A percentile compares a stretch with the other conserved stretches of the same genome.
phyloP scores from a whole-genome alignment of 2,797 vertebrate genomes.

The Iguana delicatissima region DNA sequence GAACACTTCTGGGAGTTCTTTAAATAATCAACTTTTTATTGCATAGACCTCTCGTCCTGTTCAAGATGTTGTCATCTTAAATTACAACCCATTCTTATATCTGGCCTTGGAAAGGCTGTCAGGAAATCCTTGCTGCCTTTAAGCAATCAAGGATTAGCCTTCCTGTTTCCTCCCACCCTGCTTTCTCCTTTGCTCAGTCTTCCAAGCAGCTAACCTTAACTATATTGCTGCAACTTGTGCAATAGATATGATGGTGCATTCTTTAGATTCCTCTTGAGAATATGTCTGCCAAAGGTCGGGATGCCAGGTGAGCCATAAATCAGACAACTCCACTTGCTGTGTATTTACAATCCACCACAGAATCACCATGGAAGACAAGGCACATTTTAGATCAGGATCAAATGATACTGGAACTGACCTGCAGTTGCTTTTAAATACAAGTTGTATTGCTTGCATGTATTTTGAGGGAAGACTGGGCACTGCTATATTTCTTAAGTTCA shows the following conservation, averaged over 20 bases:
- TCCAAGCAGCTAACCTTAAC: background rate
- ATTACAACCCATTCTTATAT: constrained; percentile 5
- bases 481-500: constrained; percentile 3
- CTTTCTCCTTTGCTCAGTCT: background rate
- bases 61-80: background rate
- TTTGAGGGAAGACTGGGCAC: background rate
- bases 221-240: background rate
- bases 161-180: background rate
- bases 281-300: constrained; percentile 30
- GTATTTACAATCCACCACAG: background rate
- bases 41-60: background rate
- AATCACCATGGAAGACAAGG: background rate
- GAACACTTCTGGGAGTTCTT: no score
- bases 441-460: background rate
- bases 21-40: background rate
- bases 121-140: constrained; percentile 25
- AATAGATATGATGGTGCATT: constrained; percentile 5
- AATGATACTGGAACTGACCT: background rate
- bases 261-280: constrained; percentile 21
- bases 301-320: constrained; percentile 27
- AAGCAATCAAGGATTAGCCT: constrained; percentile 14
- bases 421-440: no score
- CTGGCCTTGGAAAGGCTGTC: constrained; percentile 8
- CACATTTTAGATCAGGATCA: background rate
- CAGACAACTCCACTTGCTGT: background rate